Percentiles rank a stretch among this genome's conserved stretches.
These are phyloP conservation scores for Fringilla coelebs DNA, from an alignment of 2,797 vertebrate genomes.

Conservation along the genomic window DNA sequence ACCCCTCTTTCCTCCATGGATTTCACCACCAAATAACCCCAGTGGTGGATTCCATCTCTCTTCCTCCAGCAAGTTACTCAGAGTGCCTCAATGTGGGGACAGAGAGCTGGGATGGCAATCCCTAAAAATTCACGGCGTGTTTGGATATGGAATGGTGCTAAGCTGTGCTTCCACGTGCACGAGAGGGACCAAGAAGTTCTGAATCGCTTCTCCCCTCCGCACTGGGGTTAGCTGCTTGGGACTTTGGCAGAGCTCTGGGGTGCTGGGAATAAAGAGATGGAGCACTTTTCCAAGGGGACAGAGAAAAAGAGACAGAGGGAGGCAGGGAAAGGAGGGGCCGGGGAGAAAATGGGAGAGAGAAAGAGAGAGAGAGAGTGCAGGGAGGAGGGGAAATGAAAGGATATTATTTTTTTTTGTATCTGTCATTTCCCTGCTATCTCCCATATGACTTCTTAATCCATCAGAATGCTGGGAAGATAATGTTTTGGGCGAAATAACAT, in stretches of 20 bases:
- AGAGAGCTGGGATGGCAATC: background rate
- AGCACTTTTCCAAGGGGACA: conserved; percentile 74
- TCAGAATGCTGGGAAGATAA: conserved; percentile 99
- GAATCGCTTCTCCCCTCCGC: background rate
- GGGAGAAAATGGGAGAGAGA: conserved; percentile 62
- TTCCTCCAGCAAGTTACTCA: background rate
- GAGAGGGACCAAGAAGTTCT: conserved; percentile 3
- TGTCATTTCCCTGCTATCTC: conserved; percentile 99
- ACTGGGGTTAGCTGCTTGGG: background rate
- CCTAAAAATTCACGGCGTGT: background rate
- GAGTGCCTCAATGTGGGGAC: background rate
- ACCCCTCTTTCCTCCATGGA: background rate
- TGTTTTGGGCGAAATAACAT: conserved; percentile 99
- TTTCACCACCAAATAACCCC: background rate
- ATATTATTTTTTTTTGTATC: conserved; percentile 99
- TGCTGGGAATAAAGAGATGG: conserved; percentile 71
- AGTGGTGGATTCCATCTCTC: background rate
- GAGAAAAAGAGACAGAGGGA: conserved; percentile 58
- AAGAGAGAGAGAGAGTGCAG: conserved; percentile 65
- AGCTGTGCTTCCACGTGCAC: rapidly evolving
- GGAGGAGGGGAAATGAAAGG: conserved; percentile 89
- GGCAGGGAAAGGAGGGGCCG: conserved; percentile 43
- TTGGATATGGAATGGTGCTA: background rate
- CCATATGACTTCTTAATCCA: conserved; percentile 99
- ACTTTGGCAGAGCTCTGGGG: conserved; percentile 62